Evolutionary conservation across 2,888 invertebrate genomes (phyloP), one percentile per base, ranked within the genome.

Genomic region (Drepanosiphum platanoidis): DNA sequence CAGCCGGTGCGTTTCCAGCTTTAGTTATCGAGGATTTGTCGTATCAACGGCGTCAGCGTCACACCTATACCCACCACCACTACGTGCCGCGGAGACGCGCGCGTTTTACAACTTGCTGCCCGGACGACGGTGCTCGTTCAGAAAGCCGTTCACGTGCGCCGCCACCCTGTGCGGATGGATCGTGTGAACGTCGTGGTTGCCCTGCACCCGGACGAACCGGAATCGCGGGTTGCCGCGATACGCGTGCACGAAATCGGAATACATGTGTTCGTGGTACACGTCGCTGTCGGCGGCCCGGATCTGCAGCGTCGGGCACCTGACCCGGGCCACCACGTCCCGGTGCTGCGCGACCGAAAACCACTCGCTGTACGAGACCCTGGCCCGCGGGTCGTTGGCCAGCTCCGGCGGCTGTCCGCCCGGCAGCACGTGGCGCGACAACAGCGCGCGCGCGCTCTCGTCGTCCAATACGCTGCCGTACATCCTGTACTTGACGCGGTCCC

Each of bases 131-230:
- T 52, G 18, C 1, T 15, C 15, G 22, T 22, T 18, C 1, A 86
- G 11, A 46, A 86, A 86, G 5, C 8, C 1, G 22, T 77, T 34
- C 1, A 86, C 39, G 0, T 61, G 4, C 27, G 22, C 13, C 15
- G 58, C 66, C 4, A 88, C 86, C 18, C 84, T 68, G 30, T 87
- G 84, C 7, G 88, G 87, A 52, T 87, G 84, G 74, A 86, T 87
- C 75, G 88, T 61, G 77, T 88, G 88, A 1, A 88, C 87, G 80
- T 88, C 88, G 80, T 88, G 88, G 78, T 88, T 87, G 11, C 88
- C 88, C 22, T 87, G 77, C 13, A 88, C 87, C 3, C 75, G 36
- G 30, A 71, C 78, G 22, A 86, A 64, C 7, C 30, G 39, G 30
- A 77, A 42, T 46, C 61, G 30, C 13, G 79, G 58, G 15, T 58